Conservation (phyloP, 1,140 invertebrate species). For the Sinella curviseta region DNA sequence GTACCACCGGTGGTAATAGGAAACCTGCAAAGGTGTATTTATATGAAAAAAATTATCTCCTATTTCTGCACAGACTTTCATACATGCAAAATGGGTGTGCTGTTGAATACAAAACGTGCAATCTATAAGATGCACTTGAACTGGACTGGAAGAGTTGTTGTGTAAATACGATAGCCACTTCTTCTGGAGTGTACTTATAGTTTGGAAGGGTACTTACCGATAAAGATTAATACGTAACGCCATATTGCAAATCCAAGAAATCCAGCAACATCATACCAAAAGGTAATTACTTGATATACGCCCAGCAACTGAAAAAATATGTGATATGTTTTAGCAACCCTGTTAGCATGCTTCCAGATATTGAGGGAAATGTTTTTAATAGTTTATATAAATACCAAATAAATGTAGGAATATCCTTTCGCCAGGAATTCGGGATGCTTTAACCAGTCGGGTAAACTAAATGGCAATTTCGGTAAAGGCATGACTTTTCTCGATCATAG, state of each 20-base stretch:
- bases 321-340: too few relatives aligned
- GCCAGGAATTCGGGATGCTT: constrained; percentile 1
- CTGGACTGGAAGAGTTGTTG: too few relatives aligned
- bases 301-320: constrained; percentile 12
- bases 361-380: background rate
- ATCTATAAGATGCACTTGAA: too few relatives aligned
- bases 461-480: background rate
- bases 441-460: background rate
- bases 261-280: constrained; percentile 31
- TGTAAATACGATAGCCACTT: too few relatives aligned
- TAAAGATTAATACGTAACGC: constrained; percentile 28
- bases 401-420: constrained; percentile 23
- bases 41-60: too few relatives aligned
- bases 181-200: too few relatives aligned
- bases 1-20: constrained; percentile 29
- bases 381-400: constrained; percentile 10
- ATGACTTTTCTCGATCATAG: too few relatives aligned
- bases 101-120: too few relatives aligned
- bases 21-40: constrained; percentile 20
- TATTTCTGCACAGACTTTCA: too few relatives aligned
- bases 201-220: too few relatives aligned
- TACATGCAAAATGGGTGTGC: too few relatives aligned
- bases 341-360: too few relatives aligned
- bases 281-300: constrained; percentile 24
- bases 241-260: background rate